A percentile compares a stretch with the other conserved stretches of the same genome.
These are phyloP conservation scores for Parazoanthus atlanticus DNA, from an alignment of 92 coral and sea anemone species.

Conservation along the genomic window DNA sequence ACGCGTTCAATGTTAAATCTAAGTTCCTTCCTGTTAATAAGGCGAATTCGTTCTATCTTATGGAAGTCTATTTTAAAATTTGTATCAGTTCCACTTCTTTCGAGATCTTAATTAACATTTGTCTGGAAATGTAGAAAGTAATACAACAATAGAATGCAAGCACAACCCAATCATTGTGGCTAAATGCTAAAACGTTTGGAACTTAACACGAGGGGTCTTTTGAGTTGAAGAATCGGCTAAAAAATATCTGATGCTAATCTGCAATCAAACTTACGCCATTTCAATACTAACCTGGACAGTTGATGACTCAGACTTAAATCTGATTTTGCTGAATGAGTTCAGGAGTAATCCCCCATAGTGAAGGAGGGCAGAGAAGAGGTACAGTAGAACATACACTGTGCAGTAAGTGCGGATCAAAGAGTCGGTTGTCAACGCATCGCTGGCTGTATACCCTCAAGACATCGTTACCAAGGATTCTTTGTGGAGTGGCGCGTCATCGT, in stretches of 20 bases:
- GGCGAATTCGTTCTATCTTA: background rate
- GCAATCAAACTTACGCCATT: background rate
- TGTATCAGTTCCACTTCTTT: background rate
- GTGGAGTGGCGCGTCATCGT: background rate
- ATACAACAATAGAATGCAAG: background rate
- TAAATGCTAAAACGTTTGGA: background rate
- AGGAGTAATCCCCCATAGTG: background rate
- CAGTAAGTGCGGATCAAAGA: background rate
- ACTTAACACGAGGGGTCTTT: background rate
- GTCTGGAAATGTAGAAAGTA: background rate
- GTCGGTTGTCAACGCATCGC: slow-evolving; percentile 6
- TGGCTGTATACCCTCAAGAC: background rate
- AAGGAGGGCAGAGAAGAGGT: background rate
- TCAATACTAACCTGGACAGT: background rate
- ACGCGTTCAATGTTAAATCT: background rate
- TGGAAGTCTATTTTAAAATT: too few species aligned
- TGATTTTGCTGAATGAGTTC: background rate
- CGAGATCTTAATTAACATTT: background rate
- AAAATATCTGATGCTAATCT: background rate
- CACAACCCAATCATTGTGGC: background rate
- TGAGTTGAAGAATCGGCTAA: background rate
- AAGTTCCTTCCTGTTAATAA: background rate
- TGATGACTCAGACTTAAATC: background rate
- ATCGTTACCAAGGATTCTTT: background rate
- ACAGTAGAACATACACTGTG: background rate